Evolutionary conservation across 1,140 invertebrate genomes (phyloP).

Genomic region (Druon quercuslanigerum): DNA sequence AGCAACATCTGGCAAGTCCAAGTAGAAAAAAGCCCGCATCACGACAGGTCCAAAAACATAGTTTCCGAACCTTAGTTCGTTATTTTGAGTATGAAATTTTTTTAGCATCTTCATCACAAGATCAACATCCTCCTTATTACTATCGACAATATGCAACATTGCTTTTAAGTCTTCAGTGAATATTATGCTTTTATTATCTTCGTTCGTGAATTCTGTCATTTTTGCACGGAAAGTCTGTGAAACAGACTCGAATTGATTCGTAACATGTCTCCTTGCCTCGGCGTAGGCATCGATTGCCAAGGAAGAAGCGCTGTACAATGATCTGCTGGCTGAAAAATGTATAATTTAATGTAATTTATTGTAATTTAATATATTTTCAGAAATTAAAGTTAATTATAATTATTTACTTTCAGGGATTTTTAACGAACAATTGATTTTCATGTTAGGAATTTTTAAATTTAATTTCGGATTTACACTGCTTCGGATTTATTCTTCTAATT

Average conservation of each 20-base stretch:
- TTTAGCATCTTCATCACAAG: slow-evolving; percentile 82
- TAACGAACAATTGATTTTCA: too few species aligned
- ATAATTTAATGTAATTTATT: not conserved
- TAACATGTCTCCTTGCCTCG: not conserved
- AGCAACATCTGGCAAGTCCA: slow-evolving; percentile 83
- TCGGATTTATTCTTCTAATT: too few species aligned
- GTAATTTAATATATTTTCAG: too few species aligned
- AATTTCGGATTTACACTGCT: too few species aligned
- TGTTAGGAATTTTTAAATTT: too few species aligned
- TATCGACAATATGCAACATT: slow-evolving; percentile 83
- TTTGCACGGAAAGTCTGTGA: slow-evolving; percentile 78
- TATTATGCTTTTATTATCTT: slow-evolving; percentile 79
- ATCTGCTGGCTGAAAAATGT: not conserved
- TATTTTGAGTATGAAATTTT: slow-evolving; percentile 84
- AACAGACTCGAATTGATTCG: not conserved
- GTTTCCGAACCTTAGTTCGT: slow-evolving; percentile 83
- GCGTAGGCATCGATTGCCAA: not conserved
- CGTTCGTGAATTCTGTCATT: slow-evolving; percentile 79
- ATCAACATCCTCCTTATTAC: slow-evolving; percentile 78
- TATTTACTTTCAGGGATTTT: too few species aligned
- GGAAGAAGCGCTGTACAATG: not conserved
- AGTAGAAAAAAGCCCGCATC: slow-evolving; percentile 85
- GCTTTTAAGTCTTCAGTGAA: slow-evolving; percentile 92
- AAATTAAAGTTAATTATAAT: too few species aligned
- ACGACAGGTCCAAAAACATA: slow-evolving; percentile 89